Evolutionary conservation across 2,888 invertebrate species (phyloP).

Genomic region (Flexamia atlantica): DNA sequence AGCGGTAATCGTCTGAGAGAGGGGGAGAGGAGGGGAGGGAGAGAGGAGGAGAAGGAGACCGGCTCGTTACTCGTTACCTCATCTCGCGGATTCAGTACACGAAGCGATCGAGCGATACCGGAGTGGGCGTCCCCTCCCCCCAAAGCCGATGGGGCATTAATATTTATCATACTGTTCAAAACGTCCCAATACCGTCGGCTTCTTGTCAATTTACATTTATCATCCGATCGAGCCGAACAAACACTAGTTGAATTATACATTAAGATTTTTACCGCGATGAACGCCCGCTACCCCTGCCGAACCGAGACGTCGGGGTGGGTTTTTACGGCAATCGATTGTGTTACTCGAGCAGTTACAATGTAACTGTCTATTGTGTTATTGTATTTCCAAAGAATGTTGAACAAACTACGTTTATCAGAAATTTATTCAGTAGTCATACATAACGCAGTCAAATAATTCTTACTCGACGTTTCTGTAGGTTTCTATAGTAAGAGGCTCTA

Average conservation of each 20-base stretch:
- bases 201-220: constrained; percentile 56
- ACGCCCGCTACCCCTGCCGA: too few relatives aligned
- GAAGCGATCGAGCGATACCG: background rate
- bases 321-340: too few relatives aligned
- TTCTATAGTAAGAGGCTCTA: too few relatives aligned
- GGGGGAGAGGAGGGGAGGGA: background rate
- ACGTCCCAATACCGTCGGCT: constrained; percentile 37
- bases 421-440: too few relatives aligned
- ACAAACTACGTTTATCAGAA: too few relatives aligned
- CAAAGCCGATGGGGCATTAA: constrained; percentile 26
- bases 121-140: background rate
- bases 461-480: too few relatives aligned
- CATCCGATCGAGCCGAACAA: constrained; percentile 30
- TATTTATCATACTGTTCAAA: constrained; percentile 53
- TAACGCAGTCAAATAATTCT: too few relatives aligned
- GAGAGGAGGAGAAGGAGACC: background rate
- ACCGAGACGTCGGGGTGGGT: too few relatives aligned
- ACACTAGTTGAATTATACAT: constrained; percentile 54
- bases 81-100: constrained; percentile 26
- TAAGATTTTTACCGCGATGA: constrained; percentile 44
- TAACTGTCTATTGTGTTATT: too few relatives aligned
- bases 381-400: too few relatives aligned
- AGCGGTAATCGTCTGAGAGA: too few relatives aligned
- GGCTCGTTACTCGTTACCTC: constrained; percentile 14
- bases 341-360: too few relatives aligned